Evolutionary conservation across 1,140 invertebrate genomes (phyloP), one percentile per base, ranked within the genome.

Genomic region (Drosophila sucinea): DNA sequence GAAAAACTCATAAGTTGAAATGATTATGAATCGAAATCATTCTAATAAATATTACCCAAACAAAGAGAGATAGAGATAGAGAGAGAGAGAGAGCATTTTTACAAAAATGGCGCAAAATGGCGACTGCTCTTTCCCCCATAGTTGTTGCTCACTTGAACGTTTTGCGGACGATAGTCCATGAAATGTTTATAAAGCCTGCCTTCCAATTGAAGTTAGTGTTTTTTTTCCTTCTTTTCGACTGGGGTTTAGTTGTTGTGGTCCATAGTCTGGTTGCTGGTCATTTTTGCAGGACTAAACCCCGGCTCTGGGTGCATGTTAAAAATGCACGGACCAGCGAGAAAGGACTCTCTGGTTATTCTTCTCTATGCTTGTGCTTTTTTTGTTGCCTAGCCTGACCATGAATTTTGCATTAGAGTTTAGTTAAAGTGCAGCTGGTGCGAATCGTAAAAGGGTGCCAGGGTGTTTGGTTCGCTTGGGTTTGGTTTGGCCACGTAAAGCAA

Each of bases 331-430:
- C 56, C 29, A 58, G 32, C 30, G 77, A 79, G 69, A 68, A 77
- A 72, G 40, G 60, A 44, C 41, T 41, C 72, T 55, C 60, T 76
- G 60, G 72, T 32, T 64, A 76, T 76, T 54, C 10, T 25, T 40
- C 32, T 23, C 4, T 7, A 23, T 66, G 35, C 4, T 2, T 10
- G 35, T 38, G 1, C 30, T 38, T 57, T 29, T 40, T 27, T 65
- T 38, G 63, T 78, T 69, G 62, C 58, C 41, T 33, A 32, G 73
- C 71, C 71, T 73, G 83, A 60, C 79, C 79, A 87, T 89, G 83
- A 87, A 87, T 87, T 89, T 87, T 87, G 73, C 79, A 87, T 89
- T 78, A 89, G 80, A 87, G 81, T 89, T 87, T 87, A 89, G 83
- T 83, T 87, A 87, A 87, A 87, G 84, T 87, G 83, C 83, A 87